phyloP scores from a whole-genome alignment of 2,888 invertebrate genomes.

The Amaurobius ferox region DNA sequence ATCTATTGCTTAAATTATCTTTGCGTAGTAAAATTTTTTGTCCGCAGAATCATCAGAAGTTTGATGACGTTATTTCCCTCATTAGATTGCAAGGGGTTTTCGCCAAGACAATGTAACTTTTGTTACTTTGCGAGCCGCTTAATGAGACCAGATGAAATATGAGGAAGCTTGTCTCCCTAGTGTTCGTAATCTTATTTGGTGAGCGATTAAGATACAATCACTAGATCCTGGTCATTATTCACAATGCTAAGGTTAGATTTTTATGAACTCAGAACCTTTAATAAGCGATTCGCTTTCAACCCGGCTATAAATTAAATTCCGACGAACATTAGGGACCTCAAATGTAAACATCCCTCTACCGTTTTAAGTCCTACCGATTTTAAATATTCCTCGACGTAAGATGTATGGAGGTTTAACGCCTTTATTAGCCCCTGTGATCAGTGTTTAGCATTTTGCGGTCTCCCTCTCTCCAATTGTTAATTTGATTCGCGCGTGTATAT shows the following conservation, averaged over 20 bases:
- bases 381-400: conserved; percentile 63
- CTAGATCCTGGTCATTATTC: conserved; percentile 60
- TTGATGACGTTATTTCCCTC: not conserved
- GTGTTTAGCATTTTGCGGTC: conserved; percentile 49
- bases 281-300: conserved; percentile 62
- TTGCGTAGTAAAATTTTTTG: too few relatives aligned
- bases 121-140: conserved; percentile 51
- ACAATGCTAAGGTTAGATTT: conserved; percentile 50
- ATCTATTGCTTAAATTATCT: too few relatives aligned
- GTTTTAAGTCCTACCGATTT: conserved; percentile 65
- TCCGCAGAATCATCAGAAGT: too few relatives aligned
- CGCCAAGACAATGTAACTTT: not conserved
- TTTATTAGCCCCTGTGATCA: conserved; percentile 62
- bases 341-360: too few relatives aligned
- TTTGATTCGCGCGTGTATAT: conserved; percentile 58
- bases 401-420: conserved; percentile 67
- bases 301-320: too few relatives aligned
- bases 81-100: not conserved
- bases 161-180: conserved; percentile 68
- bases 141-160: conserved; percentile 71
- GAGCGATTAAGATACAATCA: conserved; percentile 70
- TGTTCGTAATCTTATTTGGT: conserved; percentile 69
- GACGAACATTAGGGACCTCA: too few relatives aligned
- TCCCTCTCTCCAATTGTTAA: too few relatives aligned
- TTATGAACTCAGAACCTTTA: conserved; percentile 64